A percentile compares a stretch with the other conserved stretches of the same genome.
These are phyloP conservation scores for Saturnia pavonia DNA, from an alignment of 2,888 invertebrate genomes.

Conservation along the genomic window DNA sequence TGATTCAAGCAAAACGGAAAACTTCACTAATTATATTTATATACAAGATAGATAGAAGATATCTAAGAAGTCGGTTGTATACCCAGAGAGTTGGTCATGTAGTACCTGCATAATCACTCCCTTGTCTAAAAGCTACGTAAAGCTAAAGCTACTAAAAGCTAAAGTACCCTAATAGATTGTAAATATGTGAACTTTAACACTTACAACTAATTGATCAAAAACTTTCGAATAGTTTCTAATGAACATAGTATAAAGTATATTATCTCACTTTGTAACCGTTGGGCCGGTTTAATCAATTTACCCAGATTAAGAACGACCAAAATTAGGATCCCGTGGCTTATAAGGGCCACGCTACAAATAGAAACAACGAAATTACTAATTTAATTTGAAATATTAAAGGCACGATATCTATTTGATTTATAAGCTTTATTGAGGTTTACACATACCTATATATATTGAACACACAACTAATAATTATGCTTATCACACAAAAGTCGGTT, in stretches of 20 bases:
- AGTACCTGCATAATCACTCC: background rate
- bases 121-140: background rate
- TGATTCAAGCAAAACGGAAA: no score
- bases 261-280: background rate
- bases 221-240: background rate
- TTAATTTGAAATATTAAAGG: conserved; percentile 5
- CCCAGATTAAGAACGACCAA: conserved; percentile 6
- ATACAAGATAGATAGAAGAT: no score
- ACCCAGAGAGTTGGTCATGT: background rate
- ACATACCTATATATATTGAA: no score
- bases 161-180: conserved; percentile 23
- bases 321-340: conserved; percentile 8
- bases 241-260: background rate
- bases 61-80: background rate
- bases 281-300: conserved; percentile 11
- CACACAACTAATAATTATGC: no score
- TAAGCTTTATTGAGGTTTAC: background rate
- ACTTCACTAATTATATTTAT: no score
- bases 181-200: background rate
- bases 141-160: no score
- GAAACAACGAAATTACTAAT: conserved; percentile 10
- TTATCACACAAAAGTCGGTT: no score
- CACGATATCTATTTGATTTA: conserved; percentile 10
- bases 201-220: background rate
- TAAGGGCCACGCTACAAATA: conserved; percentile 3